Base-by-base conservation (phyloP, 2,113 vertebrate genomes). In the Poeciliopsis turrubarensis region DNA sequence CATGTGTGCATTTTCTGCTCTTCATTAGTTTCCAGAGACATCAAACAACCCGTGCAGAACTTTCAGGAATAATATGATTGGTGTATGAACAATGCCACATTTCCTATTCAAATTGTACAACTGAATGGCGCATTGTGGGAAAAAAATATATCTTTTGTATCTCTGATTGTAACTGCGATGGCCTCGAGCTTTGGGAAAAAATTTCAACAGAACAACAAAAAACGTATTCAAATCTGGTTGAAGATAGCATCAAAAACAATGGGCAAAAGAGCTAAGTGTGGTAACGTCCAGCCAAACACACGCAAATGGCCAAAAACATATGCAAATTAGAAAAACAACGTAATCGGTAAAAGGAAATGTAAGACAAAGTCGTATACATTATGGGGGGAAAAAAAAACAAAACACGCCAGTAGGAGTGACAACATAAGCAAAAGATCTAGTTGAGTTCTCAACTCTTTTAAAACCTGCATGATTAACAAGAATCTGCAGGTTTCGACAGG, bases 51-150 rank as follows among this genome's bases (percentile, higher is more conserved):
- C 3, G 66, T 63, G 22, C 30, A 73, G 10, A 2, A 10, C 3
- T 62, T 78, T 27, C 30, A 44, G 3, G 4, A 77, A 63, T 5
- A 30, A 69, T 32, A 30, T 8, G 14, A 14, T 41, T 41, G 14
- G 27, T 29, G 14, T 26, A 41, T 10, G 39, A 11, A 66, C 5
- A 51, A 41, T 1, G 2, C 12, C 15, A 74, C 7, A 70, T 70
- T 73, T 73, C 7, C 39, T 41, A 78, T 82, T 67, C 77, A 82
- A 72, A 64, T 27, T 27, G 8, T 65, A 25, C 12, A 17, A n/a
- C 25, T 41, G 61, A 73, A 60, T 51, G 34, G 3, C 47, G 60
- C 12, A 66, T 39, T 54, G 39, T 68, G 17, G 2, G 3, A 15
- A 39, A 64, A 61, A 57, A 44, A 39, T n/a, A 41, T 51, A 27